These are phyloP conservation scores for Leptobrachium leishanense DNA, from an alignment of 2,113 vertebrate genomes.

Conservation along the genomic window DNA sequence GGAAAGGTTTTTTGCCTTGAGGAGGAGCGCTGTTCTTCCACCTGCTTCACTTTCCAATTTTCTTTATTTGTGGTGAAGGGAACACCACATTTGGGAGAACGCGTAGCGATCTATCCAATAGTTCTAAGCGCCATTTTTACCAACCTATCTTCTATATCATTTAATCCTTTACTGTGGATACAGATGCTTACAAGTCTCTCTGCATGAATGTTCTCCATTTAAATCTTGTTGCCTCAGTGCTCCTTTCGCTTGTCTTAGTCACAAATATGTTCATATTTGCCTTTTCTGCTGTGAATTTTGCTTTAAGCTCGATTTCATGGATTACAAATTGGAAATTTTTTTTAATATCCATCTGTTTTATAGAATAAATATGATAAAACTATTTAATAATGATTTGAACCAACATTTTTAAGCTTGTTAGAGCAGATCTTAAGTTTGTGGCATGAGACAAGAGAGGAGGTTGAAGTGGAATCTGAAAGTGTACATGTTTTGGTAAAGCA, in stretches of 20 bases:
- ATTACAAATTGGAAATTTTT: neutral
- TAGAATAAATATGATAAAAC: neutral
- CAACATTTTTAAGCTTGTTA: neutral
- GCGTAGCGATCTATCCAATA: too few relatives aligned
- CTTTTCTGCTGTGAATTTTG: conserved; percentile 9
- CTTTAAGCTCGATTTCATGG: neutral
- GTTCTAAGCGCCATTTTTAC: too few relatives aligned
- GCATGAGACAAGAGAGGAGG: too few relatives aligned
- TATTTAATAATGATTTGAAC: neutral
- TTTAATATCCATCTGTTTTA: neutral
- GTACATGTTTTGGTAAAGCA: too few relatives aligned
- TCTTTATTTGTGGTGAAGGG: too few relatives aligned
- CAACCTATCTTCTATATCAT: too few relatives aligned
- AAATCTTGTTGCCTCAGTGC: conserved; percentile 50
- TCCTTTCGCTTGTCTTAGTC: conserved; percentile 6
- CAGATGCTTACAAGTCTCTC: conserved; percentile 30
- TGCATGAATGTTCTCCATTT: conserved; percentile 42
- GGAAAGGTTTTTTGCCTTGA: too few relatives aligned
- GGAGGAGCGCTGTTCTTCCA: too few relatives aligned
- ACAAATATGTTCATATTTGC: neutral
- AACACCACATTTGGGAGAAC: too few relatives aligned
- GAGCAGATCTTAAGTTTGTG: too few relatives aligned
- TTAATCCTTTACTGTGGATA: conserved; percentile 42
- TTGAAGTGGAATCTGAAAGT: too few relatives aligned
- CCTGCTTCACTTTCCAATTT: too few relatives aligned